These are phyloP conservation scores for Ptychadena robeensis DNA, from an alignment of 2,797 vertebrate genomes.

Conservation along the genomic window DNA sequence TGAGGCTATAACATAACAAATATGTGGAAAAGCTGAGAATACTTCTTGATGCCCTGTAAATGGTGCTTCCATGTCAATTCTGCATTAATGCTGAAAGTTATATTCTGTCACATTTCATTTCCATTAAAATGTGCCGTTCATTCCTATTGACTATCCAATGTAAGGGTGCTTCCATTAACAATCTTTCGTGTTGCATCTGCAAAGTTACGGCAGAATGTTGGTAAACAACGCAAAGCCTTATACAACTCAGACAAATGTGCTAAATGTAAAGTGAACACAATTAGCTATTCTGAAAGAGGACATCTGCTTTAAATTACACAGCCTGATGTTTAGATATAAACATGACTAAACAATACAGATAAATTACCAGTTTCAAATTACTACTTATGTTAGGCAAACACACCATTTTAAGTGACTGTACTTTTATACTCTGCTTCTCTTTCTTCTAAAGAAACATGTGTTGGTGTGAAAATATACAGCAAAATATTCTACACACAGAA, in stretches of 20 bases:
- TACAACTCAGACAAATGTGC: constrained; percentile 4
- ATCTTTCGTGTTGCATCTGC: neutral
- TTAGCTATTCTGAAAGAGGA: constrained; percentile 6
- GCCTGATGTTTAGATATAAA: neutral
- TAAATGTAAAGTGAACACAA: constrained; percentile 5
- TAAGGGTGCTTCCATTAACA: neutral
- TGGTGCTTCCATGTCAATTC: too few relatives aligned
- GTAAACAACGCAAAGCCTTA: constrained; percentile 6
- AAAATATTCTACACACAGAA: neutral
- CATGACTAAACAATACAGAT: constrained; percentile 28
- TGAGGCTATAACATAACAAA: too few relatives aligned
- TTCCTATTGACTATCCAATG: too few relatives aligned
- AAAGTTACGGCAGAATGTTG: neutral
- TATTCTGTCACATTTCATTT: too few relatives aligned
- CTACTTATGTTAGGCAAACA: constrained; percentile 4
- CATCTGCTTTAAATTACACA: constrained; percentile 32
- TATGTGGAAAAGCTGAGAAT: too few relatives aligned
- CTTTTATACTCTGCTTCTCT: neutral
- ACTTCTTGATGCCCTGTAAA: too few relatives aligned
- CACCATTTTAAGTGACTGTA: neutral
- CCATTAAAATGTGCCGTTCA: too few relatives aligned
- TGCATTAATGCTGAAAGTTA: too few relatives aligned
- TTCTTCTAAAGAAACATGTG: neutral
- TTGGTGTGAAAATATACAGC: neutral
- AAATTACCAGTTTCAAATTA: constrained; percentile 28